Base-by-base conservation (phyloP, 2,797 vertebrate species). In the Arnoldichthys spilopterus region DNA sequence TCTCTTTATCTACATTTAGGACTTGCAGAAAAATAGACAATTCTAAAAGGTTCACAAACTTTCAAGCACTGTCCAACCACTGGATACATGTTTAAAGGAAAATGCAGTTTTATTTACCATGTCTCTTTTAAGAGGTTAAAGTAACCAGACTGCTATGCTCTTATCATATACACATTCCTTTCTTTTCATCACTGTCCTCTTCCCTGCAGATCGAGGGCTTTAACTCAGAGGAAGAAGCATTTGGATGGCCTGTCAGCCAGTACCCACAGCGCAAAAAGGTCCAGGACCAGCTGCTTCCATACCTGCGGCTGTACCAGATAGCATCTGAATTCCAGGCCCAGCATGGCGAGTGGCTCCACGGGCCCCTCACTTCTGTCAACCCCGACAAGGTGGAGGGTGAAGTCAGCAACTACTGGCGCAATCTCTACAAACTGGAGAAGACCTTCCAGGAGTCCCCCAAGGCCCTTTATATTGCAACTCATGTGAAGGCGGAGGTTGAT, bases 191-290 rank as follows among this genome's bases (percentile, higher is more conserved):
- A 13, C 62, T 37, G 40, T 67, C 2, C 34, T 66, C 2, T 9
- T 79, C 24, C 80, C 71, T 56, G 43, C 83, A 98, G 96, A 94
- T 96, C 28, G 92, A 95, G 69, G 90, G 92, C 56, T 93, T 97
- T 73, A 97, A 96, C 87, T 82, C 84, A 13, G 96, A 97, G 76
- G 95, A 98, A 63, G 95, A 96, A 82, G 92, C 94, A 3, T 97
- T 90, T 53, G 92, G 91, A 62, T 97, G 95, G 96, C 30, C 90
- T 24, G 43, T 92, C 40, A 94, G 95, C 49, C 90, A 95, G 82
- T 97, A 96, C 81, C 95, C 95, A 28, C 91, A 93, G 70, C 88
- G 92, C 49, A 97, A 95, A 90, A 93, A 87, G 80, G 88, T 93
- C 71, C 93, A 92, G 81, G 96, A 96, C 67, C 82, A 82, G 15